These are phyloP conservation scores for Astatoreochromis straeleni DNA, from an alignment of 2,113 vertebrate genomes.

Conservation along the genomic window DNA sequence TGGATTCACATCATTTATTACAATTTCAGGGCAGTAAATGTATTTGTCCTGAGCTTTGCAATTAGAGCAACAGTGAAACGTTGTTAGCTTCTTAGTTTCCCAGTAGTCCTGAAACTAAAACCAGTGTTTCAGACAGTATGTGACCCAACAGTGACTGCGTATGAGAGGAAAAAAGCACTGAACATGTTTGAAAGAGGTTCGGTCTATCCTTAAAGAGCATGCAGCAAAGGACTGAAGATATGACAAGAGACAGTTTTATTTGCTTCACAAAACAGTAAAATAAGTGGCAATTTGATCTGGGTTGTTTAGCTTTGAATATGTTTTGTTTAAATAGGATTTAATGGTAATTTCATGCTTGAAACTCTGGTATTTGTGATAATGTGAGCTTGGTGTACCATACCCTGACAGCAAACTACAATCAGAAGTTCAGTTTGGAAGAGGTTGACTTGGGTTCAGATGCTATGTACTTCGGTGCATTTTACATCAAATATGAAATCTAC, in stretches of 20 bases:
- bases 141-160: not conserved
- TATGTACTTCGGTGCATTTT: not conserved
- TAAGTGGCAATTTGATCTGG: not conserved
- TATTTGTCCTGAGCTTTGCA: not conserved
- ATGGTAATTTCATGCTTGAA: not conserved
- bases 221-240: not conserved
- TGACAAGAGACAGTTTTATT: not conserved
- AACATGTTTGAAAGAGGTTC: not conserved
- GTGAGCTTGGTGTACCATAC: not conserved
- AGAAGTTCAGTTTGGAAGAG: not conserved
- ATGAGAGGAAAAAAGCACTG: not conserved
- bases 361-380: not conserved
- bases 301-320: not conserved
- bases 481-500: not conserved
- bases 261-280: not conserved
- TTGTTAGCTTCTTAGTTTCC: not conserved
- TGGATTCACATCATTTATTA: constrained; percentile 37
- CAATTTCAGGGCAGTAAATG: not conserved
- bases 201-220: not conserved
- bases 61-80: not conserved
- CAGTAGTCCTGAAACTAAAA: not conserved
- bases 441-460: not conserved
- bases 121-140: not conserved
- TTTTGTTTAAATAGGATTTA: not conserved
- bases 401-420: not conserved